These are phyloP conservation scores for Meandrusa payeni DNA, from an alignment of 2,888 invertebrate genomes.

Conservation along the genomic window DNA sequence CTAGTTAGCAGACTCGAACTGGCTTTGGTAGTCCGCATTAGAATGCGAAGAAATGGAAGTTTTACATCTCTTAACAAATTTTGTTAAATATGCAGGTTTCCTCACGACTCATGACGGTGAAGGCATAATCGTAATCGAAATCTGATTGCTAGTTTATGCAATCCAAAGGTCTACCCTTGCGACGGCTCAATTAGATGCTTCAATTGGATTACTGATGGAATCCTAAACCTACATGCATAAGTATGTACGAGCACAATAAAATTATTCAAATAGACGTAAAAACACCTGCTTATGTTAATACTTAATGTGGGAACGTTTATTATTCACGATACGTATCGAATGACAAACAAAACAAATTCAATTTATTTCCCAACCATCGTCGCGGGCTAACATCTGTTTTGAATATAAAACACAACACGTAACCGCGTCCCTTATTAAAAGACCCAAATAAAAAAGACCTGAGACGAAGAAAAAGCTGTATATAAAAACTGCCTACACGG, in stretches of 20 bases:
- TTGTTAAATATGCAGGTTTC: no score
- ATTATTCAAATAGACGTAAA: slow-evolving; percentile 17
- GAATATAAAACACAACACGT: slow-evolving; percentile 72
- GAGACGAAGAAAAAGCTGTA: slow-evolving; percentile 49
- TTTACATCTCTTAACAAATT: no score
- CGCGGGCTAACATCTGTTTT: slow-evolving; percentile 73
- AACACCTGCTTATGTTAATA: slow-evolving; percentile 30
- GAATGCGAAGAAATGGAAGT: no score
- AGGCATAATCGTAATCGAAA: no score
- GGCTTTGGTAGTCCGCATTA: no score
- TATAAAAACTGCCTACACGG: slow-evolving; percentile 63
- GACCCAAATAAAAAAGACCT: slow-evolving; percentile 67
- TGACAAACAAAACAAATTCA: slow-evolving; percentile 68
- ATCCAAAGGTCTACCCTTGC: no score
- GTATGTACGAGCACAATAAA: slow-evolving; percentile 8
- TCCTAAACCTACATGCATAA: no score
- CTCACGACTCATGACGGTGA: no score
- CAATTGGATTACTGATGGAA: no score
- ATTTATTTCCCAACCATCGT: slow-evolving; percentile 69
- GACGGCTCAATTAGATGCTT: no score
- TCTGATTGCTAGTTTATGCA: no score
- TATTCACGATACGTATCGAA: slow-evolving; percentile 64
- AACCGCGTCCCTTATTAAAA: slow-evolving; percentile 58
- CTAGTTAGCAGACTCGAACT: no score
- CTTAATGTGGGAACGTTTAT: slow-evolving; percentile 61